Percentiles rank a stretch among this genome's conserved stretches.
Evolutionary conservation across 2,797 vertebrate genomes (phyloP).

Genomic region (Gallinago stenura): DNA sequence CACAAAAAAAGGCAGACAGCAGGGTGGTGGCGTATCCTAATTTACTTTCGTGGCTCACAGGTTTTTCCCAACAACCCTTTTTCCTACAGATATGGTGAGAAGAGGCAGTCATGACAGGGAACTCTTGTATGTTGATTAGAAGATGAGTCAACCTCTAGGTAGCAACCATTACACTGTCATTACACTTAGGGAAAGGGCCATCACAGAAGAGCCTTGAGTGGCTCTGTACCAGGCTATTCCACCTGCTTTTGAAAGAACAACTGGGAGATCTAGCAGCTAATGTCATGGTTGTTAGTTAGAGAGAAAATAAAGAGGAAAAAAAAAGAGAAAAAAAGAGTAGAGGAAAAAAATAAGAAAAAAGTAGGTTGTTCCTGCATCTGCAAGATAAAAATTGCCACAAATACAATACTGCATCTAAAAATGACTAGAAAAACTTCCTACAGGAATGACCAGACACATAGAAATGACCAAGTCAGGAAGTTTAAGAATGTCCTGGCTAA

Average conservation of each 20-base stretch:
- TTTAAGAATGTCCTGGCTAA: neutral
- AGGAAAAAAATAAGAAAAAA: neutral
- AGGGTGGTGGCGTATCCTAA: neutral
- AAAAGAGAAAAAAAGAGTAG: neutral
- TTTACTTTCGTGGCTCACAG: neutral
- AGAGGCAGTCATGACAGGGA: neutral
- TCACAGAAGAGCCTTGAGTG: neutral
- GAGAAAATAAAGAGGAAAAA: neutral
- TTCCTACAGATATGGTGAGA: neutral
- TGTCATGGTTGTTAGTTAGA: neutral
- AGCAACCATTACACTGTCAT: fast-evolving
- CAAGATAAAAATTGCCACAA: neutral
- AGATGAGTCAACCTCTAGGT: neutral
- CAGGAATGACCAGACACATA: neutral
- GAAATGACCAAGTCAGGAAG: neutral
- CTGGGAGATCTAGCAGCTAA: neutral
- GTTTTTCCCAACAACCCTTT: neutral
- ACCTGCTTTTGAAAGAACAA: neutral
- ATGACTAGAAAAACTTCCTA: neutral
- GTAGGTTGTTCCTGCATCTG: neutral
- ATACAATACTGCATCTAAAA: neutral
- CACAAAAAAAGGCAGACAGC: neutral
- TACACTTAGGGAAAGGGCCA: neutral
- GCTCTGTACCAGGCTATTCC: neutral
- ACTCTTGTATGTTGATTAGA: neutral